These are phyloP conservation scores for Bemisia tabaci DNA, from an alignment of 1,140 invertebrate species.

Conservation along the genomic window DNA sequence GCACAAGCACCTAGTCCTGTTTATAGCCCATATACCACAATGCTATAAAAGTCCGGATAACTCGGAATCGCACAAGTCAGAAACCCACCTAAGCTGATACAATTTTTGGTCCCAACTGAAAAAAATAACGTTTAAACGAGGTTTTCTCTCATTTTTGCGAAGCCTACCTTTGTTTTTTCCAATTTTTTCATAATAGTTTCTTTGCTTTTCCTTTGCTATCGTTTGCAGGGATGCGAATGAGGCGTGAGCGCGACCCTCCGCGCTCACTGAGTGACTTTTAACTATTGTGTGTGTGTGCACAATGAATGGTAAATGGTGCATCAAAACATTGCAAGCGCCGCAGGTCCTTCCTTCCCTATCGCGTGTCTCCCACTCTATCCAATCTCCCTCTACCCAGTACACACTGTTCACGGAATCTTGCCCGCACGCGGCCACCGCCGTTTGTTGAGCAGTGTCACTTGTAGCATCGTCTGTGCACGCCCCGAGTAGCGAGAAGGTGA, in stretches of 20 bases:
- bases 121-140: too few relatives aligned
- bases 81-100: too few relatives aligned
- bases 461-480: background rate
- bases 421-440: background rate
- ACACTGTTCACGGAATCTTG: background rate
- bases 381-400: background rate
- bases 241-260: background rate
- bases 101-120: too few relatives aligned
- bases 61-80: too few relatives aligned
- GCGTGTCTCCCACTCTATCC: background rate
- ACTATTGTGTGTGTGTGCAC: too few relatives aligned
- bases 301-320: too few relatives aligned
- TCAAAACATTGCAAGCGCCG: too few relatives aligned
- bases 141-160: background rate
- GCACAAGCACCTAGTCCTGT: background rate
- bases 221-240: background rate
- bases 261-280: background rate
- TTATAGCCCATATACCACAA: background rate
- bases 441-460: background rate
- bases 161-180: background rate
- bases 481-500: background rate
- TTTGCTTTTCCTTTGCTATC: background rate
- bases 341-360: background rate
- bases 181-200: background rate
- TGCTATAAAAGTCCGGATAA: background rate